These are phyloP conservation scores for Pipistrellus nathusii DNA, from an alignment of 2,797 vertebrate genomes.

Conservation along the genomic window DNA sequence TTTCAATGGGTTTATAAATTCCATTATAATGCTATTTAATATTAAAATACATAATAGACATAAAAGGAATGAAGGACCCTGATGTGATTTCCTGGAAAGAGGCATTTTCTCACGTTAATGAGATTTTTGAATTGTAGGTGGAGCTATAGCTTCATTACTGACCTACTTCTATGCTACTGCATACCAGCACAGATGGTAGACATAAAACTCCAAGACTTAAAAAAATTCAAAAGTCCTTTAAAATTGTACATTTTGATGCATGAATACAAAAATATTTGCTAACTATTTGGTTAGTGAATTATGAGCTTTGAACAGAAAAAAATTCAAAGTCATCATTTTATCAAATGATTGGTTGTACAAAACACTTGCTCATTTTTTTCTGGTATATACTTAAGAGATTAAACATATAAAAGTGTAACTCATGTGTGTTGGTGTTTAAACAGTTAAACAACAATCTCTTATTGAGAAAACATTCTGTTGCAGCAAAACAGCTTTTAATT, in stretches of 20 bases:
- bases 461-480: constrained; percentile 56
- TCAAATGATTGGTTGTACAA: constrained; percentile 23
- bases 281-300: constrained; percentile 26
- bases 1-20: constrained; percentile 38
- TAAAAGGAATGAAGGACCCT: neutral
- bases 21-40: neutral
- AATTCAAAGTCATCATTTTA: constrained; percentile 9
- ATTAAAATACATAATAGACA: neutral
- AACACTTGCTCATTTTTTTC: constrained; percentile 47
- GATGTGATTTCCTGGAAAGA: neutral
- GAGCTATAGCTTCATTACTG: neutral
- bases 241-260: constrained; percentile 49
- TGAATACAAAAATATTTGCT: constrained; percentile 41
- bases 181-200: neutral
- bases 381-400: constrained; percentile 49
- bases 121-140: neutral
- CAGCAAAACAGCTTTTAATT: constrained; percentile 59
- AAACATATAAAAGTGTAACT: constrained; percentile 34
- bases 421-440: constrained; percentile 39
- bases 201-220: constrained; percentile 17
- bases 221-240: constrained; percentile 47
- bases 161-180: neutral
- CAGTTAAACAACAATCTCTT: constrained; percentile 31
- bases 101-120: neutral
- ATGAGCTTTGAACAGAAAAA: constrained; percentile 40